Evolutionary conservation across 2,797 vertebrate species (phyloP), one percentile per base, ranked within the genome.

Genomic region (Tenualosa ilisha): DNA sequence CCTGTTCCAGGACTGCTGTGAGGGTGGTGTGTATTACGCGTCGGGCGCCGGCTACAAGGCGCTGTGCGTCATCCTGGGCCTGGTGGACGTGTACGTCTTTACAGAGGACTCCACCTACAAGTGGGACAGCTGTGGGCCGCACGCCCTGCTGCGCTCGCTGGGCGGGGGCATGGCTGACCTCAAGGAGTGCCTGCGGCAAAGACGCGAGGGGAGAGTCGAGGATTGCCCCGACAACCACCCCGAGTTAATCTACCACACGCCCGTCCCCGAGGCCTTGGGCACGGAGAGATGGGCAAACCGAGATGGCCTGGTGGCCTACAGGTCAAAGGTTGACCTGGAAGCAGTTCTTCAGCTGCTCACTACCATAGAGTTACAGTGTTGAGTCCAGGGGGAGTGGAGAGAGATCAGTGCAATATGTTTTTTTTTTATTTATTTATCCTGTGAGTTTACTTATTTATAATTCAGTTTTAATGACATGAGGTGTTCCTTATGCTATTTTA

Each of bases 31-130:
- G 2, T 86, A 92, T 83, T 90, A 84, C 1, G 93, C 94, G 0
- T 93, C 94, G 0, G 93, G 94, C 9, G 94, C 92, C 0, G 94
- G 93, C 8, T 94, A 94, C 88, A 94, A 95, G 87, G 91, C 92
- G 84, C 91, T 95, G 7, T 94, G 94, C 84, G 94, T 94, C 2
- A 85, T 94, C 6, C 91, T 91, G 46, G 93, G 90, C 79, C 90
- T 94, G 0, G 93, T 88, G 40, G 93, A 93, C 84, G 50, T 94
- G 72, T 95, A 94, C 43, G 88, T 95, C 65, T 94, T 93, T 85
- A 93, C 93, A 0, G 91, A 95, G 50, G 94, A 94, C 20, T 93
- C 92, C 82, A 95, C 93, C 0, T 94, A 93, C 89, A 94, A 91
- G 84, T 94, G 93, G 94, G 93, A 95, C 90, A 90, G 92, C 1